Evolutionary conservation across 1,140 invertebrate species (phyloP), one percentile per base, ranked within the genome.

Genomic region (Ips typographus): DNA sequence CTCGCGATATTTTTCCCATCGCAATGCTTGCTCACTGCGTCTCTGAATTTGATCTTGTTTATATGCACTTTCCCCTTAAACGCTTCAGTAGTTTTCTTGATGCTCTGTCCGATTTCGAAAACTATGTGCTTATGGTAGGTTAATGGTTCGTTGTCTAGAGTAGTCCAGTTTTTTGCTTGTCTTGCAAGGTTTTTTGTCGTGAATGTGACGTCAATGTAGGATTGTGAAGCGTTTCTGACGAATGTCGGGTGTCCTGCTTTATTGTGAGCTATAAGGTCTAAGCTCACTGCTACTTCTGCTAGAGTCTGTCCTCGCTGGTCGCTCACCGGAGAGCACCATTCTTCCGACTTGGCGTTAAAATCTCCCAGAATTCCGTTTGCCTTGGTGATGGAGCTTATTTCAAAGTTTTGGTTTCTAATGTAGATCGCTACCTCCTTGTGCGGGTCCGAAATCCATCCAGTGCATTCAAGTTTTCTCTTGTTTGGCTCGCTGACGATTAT

Each of bases 401-500:
- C 39, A n/a, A 63, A 22, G 2, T 47, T 66, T 6, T 41, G 4
- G 37, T 70, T 65, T 42, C 43, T 3, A 6, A 66, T 2, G 4
- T 57, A 40, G 1, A 62, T 58, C 6, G 68, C 68, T 6, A 59
- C 68, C 22, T 70, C 43, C n/a, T 37, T 8, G 7, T 1, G n/a
- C 1, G n/a, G 8, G 40, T 65, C 56, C 2, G 52, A 49, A 6
- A 64, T 49, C 55, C 62, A 70, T 47, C 40, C 8, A 7, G 49
- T 6, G 56, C 47, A 42, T 51, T 44, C 40, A 3, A 36, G 2
- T 22, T 36, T 7, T 42, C 40, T 64, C 40, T 39, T 55, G 61
- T 70, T 70, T 7, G 60, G 60, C 39, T 66, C 60, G 39, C 60
- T 63, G 3, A 40, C 61, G 4, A 67, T 42, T 5, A 70, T 57